These are phyloP conservation scores for Pogonognathellus flavescens DNA, from an alignment of 1,140 invertebrate genomes.

Conservation along the genomic window DNA sequence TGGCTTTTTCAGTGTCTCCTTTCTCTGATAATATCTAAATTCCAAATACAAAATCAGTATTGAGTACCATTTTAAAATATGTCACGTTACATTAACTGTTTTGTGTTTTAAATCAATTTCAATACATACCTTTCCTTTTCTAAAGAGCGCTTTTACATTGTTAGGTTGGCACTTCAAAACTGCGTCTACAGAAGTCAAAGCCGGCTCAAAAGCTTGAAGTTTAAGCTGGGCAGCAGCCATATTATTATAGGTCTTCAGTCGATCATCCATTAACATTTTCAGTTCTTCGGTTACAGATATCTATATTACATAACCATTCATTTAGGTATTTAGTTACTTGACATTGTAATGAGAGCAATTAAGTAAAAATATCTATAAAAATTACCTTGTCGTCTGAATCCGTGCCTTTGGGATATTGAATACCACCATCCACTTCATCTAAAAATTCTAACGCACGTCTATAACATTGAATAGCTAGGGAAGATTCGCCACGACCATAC, in stretches of 20 bases:
- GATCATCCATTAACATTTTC: conserved; percentile 78
- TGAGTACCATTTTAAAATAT: neutral
- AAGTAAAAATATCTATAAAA: too few species aligned
- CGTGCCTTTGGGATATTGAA: conserved; percentile 66
- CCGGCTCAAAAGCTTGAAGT: conserved; percentile 84
- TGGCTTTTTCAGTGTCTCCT: conserved; percentile 76
- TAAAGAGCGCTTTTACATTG: conserved; percentile 90
- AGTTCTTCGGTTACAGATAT: conserved; percentile 66
- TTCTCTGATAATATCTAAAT: conserved; percentile 77
- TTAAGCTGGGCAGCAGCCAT: conserved; percentile 90
- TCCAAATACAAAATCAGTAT: conserved; percentile 30
- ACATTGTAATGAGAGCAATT: too few species aligned
- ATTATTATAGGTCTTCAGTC: conserved; percentile 89
- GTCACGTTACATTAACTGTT: neutral
- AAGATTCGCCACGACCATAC: conserved; percentile 83
- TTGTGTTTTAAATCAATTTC: neutral
- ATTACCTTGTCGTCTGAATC: conserved; percentile 41
- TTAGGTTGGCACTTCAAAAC: conserved; percentile 85
- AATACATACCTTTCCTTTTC: conserved; percentile 81
- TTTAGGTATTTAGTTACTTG: too few species aligned
- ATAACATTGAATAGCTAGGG: conserved; percentile 86
- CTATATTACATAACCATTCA: neutral
- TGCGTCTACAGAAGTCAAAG: conserved; percentile 82
- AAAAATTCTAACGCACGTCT: conserved; percentile 85
- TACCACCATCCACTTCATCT: conserved; percentile 77